These are phyloP conservation scores for Stigmatopora nigra DNA, from an alignment of 2,113 vertebrate species.

Conservation along the genomic window DNA sequence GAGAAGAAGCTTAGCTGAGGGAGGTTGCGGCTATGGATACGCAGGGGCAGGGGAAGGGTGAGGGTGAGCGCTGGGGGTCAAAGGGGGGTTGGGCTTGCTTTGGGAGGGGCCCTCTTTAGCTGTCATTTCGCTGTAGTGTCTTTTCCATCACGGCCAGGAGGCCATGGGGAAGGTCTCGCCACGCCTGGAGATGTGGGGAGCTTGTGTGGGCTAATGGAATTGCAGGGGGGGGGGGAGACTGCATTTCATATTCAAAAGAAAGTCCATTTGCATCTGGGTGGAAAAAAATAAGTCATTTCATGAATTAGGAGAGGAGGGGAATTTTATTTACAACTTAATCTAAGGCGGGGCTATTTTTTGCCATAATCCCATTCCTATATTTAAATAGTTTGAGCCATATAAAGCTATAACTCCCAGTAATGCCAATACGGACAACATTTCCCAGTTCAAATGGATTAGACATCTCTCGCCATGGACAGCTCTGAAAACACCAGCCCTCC, in stretches of 20 bases:
- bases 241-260: neutral
- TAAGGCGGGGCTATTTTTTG: too few relatives aligned
- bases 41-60: constrained; percentile 27
- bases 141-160: constrained; percentile 53
- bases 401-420: too few relatives aligned
- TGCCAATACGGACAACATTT: too few relatives aligned
- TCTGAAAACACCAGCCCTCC: too few relatives aligned
- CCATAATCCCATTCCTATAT: too few relatives aligned
- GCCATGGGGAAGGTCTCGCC: constrained; percentile 48
- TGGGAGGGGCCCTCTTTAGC: constrained; percentile 44
- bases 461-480: too few relatives aligned
- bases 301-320: too few relatives aligned
- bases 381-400: too few relatives aligned
- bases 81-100: constrained; percentile 14
- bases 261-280: too few relatives aligned
- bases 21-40: constrained; percentile 37
- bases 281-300: too few relatives aligned
- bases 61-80: constrained; percentile 7
- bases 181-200: constrained; percentile 28
- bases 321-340: too few relatives aligned
- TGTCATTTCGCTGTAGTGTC: constrained; percentile 61
- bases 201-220: constrained; percentile 6
- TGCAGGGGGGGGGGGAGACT: neutral
- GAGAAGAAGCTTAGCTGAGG: constrained; percentile 39
- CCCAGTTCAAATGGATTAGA: too few relatives aligned